These are phyloP conservation scores for Apis cerana DNA, from an alignment of 1,140 invertebrate genomes.

Conservation along the genomic window DNA sequence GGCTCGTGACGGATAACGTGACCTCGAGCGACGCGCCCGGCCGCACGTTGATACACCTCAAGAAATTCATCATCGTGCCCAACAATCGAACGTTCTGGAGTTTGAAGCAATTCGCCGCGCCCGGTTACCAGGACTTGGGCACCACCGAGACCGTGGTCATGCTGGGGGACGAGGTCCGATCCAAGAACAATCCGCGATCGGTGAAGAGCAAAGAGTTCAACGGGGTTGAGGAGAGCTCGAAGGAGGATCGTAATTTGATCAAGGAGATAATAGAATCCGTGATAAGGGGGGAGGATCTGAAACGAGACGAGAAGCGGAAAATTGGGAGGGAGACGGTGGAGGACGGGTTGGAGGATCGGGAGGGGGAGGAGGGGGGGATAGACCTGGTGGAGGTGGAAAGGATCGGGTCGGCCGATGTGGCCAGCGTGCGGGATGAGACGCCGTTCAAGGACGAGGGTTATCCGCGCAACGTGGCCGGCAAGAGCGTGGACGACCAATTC, in stretches of 20 bases:
- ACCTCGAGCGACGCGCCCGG: background rate
- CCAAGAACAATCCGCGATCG: background rate
- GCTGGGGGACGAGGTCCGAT: background rate
- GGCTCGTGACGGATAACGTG: slow-evolving; percentile 21
- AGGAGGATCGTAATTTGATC: background rate
- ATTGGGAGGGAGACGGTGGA: background rate
- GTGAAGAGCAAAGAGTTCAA: background rate
- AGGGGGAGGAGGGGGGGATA: background rate
- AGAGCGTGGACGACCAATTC: background rate
- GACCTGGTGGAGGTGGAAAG: background rate
- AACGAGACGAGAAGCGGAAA: background rate
- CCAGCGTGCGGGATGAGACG: background rate
- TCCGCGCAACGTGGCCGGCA: background rate
- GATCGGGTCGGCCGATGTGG: background rate
- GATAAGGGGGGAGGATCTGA: background rate
- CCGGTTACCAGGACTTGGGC: background rate
- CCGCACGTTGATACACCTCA: slow-evolving; percentile 40
- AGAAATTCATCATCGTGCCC: slow-evolving; percentile 44
- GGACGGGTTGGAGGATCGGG: too few species aligned
- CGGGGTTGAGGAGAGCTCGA: background rate
- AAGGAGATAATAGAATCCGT: slow-evolving; percentile 35
- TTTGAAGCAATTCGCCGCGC: slow-evolving; percentile 5
- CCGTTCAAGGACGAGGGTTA: background rate
- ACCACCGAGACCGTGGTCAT: background rate
- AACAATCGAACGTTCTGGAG: slow-evolving; percentile 31